These are phyloP conservation scores for Galaxea fascicularis DNA, from an alignment of 92 coral and sea anemone genomes.

Conservation along the genomic window DNA sequence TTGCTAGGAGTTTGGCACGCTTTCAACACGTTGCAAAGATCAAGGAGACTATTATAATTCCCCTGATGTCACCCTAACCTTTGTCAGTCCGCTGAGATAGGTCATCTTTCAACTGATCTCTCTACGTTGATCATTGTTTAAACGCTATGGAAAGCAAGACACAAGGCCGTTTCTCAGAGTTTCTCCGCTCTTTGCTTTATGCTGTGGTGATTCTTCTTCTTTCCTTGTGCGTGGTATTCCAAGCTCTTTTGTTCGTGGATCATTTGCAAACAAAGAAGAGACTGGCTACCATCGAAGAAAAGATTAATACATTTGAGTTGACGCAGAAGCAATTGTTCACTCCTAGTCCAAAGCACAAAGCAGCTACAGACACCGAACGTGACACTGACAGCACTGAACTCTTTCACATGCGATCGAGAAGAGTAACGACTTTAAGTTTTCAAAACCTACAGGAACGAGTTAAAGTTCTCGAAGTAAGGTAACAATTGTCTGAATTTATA, in stretches of 20 bases:
- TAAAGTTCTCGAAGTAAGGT: slow-evolving; percentile 22
- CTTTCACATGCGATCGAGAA: background rate
- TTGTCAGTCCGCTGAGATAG: no score
- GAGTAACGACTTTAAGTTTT: background rate
- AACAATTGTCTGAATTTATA: background rate
- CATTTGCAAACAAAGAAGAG: background rate
- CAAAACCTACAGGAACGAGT: slow-evolving; percentile 24
- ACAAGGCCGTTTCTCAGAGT: background rate
- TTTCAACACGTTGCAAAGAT: no score
- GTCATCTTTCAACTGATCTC: no score
- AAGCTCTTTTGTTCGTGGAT: background rate
- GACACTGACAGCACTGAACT: no score
- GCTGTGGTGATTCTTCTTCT: background rate
- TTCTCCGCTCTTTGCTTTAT: background rate
- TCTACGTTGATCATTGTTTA: no score
- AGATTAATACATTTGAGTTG: background rate
- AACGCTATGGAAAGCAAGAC: background rate
- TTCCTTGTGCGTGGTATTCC: background rate
- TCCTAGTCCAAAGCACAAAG: background rate
- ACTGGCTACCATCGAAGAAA: background rate
- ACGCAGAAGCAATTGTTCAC: background rate
- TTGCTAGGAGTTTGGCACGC: no score
- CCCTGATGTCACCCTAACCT: no score
- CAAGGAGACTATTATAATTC: no score
- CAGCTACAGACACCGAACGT: background rate